Evolutionary conservation across 2,888 invertebrate genomes (phyloP).

Genomic region (Pteria penguin): DNA sequence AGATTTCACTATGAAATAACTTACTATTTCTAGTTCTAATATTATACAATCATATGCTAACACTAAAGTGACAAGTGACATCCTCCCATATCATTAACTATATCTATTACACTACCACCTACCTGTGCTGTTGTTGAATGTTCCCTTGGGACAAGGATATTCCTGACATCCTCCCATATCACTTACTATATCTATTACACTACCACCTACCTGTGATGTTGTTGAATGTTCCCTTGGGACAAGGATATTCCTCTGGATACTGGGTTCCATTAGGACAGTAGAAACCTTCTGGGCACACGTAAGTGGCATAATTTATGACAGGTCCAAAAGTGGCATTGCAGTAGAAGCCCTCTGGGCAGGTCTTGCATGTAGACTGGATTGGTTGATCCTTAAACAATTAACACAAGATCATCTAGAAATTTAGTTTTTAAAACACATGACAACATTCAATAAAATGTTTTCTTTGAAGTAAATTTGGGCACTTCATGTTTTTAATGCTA

Average conservation of each 20-base stretch:
- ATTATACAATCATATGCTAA: too few relatives aligned
- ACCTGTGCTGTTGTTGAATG: slow-evolving; percentile 78
- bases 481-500: too few relatives aligned
- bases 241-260: slow-evolving; percentile 70
- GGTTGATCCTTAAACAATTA: slow-evolving; percentile 54
- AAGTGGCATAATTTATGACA: slow-evolving; percentile 66
- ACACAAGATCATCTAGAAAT: not conserved
- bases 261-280: slow-evolving; percentile 77
- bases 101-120: too few relatives aligned
- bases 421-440: too few relatives aligned
- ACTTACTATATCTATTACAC: too few relatives aligned
- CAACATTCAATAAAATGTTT: too few relatives aligned
- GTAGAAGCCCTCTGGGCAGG: slow-evolving; percentile 71
- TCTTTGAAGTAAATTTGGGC: too few relatives aligned
- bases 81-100: too few relatives aligned
- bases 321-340: slow-evolving; percentile 77
- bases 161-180: too few relatives aligned
- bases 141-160: slow-evolving; percentile 75
- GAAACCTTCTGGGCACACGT: slow-evolving; percentile 75
- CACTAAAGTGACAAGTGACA: too few relatives aligned
- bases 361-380: slow-evolving; percentile 62
- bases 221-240: slow-evolving; percentile 76
- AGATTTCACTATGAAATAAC: too few relatives aligned
- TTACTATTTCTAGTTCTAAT: too few relatives aligned
- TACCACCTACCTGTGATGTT: slow-evolving; percentile 77